A percentile compares a stretch with the other conserved stretches of the same genome.
Evolutionary conservation across 2,113 vertebrate genomes (phyloP).

Genomic region (Gobiocypris rarus): DNA sequence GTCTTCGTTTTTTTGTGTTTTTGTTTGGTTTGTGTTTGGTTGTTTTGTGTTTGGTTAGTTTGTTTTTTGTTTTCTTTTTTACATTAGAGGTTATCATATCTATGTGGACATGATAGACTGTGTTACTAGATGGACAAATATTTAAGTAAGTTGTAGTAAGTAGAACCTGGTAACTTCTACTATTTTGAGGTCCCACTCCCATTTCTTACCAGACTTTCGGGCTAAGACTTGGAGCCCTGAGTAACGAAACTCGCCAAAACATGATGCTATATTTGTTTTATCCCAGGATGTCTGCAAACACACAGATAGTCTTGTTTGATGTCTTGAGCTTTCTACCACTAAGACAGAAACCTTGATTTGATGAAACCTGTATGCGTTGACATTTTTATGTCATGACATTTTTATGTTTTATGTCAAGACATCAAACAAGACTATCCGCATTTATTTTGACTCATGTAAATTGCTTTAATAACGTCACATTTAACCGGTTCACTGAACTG

Average conservation of each 20-base stretch:
- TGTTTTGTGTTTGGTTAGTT: neutral
- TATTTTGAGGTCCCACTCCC: constrained; percentile 26
- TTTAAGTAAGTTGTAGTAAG: constrained; percentile 5
- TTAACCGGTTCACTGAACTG: neutral
- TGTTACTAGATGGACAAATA: constrained; percentile 10
- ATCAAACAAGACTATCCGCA: too few species aligned
- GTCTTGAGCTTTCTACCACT: neutral
- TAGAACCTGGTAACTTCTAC: constrained; percentile 8
- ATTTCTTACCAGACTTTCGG: constrained; percentile 59
- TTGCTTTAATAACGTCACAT: constrained; percentile 2
- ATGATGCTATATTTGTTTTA: neutral
- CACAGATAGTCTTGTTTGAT: neutral
- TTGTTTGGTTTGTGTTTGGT: neutral
- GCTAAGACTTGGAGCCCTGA: constrained; percentile 30
- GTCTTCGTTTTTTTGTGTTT: too few species aligned
- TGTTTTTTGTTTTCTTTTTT: neutral
- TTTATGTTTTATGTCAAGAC: too few species aligned
- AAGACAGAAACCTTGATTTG: neutral
- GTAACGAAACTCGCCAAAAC: neutral
- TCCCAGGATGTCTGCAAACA: neutral
- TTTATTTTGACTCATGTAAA: neutral
- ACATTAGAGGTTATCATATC: neutral
- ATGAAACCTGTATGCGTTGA: neutral
- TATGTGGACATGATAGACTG: neutral
- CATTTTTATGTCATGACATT: too few species aligned